Conservation (phyloP, 2,888 invertebrate genomes). For the Branchellion lobata region DNA sequence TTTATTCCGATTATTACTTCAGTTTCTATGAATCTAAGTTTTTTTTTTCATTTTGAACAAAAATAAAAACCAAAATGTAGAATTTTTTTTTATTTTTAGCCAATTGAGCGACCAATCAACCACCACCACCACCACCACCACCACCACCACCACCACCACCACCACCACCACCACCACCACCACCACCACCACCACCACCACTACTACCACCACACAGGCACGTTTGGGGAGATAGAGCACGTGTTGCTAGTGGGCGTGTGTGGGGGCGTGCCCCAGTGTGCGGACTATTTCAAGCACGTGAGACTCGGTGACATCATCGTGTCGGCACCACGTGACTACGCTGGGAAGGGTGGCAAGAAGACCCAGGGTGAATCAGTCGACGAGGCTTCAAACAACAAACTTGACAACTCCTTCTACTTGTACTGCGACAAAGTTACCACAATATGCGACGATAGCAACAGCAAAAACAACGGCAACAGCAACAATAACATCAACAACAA, state of each 20-base stretch:
- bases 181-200: no score
- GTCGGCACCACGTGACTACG: conserved; percentile 55
- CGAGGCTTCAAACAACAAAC: not conserved
- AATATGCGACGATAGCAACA: not conserved
- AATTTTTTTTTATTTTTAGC: not conserved
- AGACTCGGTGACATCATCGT: conserved; percentile 71
- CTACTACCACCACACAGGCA: conserved; percentile 66
- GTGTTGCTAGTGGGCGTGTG: conserved; percentile 96
- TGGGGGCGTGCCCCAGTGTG: conserved; percentile 96
- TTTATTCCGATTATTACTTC: not conserved
- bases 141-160: conserved; percentile 61
- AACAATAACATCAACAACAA: not conserved
- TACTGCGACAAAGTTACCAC: conserved; percentile 57
- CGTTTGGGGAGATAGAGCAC: conserved; percentile 90
- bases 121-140: no score
- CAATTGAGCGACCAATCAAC: no score
- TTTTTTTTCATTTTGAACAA: not conserved
- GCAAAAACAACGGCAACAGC: not conserved
- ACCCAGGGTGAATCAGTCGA: not conserved
- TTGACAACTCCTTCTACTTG: conserved; percentile 54
- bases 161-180: conserved; percentile 60
- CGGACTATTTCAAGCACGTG: conserved; percentile 90
- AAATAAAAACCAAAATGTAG: not conserved
- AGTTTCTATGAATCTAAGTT: not conserved
- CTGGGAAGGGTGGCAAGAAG: not conserved